Percentiles rank a stretch among this genome's conserved stretches.
phyloP scores from a whole-genome alignment of 2,888 invertebrate species.

The Apoderus coryli region DNA sequence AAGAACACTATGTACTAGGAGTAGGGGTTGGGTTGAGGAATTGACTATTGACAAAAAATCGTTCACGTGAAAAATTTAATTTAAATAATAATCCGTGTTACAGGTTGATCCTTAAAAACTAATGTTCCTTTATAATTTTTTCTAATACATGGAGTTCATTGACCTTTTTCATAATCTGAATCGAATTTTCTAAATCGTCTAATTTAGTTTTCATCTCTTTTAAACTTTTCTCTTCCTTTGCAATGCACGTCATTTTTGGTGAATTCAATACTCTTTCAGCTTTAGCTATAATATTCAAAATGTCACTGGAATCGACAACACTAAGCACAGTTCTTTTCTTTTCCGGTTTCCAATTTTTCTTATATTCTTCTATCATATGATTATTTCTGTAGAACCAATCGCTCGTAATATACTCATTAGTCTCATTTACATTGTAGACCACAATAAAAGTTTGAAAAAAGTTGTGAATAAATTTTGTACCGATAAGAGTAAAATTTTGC shows the following conservation, averaged over 20 bases:
- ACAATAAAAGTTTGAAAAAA: slow-evolving; percentile 30
- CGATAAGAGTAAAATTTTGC: slow-evolving; percentile 26
- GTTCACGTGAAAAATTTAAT: too few relatives aligned
- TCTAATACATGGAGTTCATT: slow-evolving; percentile 13
- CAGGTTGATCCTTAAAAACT: too few relatives aligned
- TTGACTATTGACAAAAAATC: too few relatives aligned
- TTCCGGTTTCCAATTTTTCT: slow-evolving; percentile 13
- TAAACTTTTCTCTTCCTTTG: slow-evolving; percentile 21
- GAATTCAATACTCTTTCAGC: slow-evolving; percentile 13
- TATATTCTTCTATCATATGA: slow-evolving; percentile 22
- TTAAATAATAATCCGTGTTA: too few relatives aligned
- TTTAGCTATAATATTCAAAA: slow-evolving; percentile 11
- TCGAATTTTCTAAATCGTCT: slow-evolving; percentile 28
- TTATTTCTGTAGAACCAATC: slow-evolving; percentile 44
- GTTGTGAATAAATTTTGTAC: slow-evolving; percentile 22
- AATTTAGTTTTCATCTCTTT: slow-evolving; percentile 23
- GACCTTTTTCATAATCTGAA: slow-evolving; percentile 26
- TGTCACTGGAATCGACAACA: slow-evolving; percentile 13
- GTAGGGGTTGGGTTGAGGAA: too few relatives aligned
- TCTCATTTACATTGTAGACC: slow-evolving; percentile 40
- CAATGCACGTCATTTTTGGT: slow-evolving; percentile 12
- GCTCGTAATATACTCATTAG: slow-evolving; percentile 38
- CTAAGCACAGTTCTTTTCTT: slow-evolving; percentile 13
- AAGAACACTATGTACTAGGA: too few relatives aligned
- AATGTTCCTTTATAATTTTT: slow-evolving; percentile 11